These are phyloP conservation scores for Phrynosoma blainvillii DNA, from an alignment of 2,113 vertebrate species.

Conservation along the genomic window DNA sequence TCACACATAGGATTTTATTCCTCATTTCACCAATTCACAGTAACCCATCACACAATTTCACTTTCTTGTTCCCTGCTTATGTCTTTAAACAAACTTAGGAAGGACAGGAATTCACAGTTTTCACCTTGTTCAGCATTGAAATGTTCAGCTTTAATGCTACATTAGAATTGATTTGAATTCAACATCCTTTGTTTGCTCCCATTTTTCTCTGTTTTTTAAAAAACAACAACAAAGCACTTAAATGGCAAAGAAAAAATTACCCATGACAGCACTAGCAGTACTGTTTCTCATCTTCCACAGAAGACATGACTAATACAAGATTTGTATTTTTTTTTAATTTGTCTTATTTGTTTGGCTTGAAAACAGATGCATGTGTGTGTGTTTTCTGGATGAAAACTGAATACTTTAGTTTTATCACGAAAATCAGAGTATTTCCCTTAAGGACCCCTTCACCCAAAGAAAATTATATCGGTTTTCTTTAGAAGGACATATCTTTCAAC, in stretches of 20 bases:
- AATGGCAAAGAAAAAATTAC: slow-evolving; percentile 64
- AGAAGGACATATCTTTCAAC: neutral
- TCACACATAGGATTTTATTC: neutral
- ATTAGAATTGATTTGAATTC: slow-evolving; percentile 56
- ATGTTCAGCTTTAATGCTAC: slow-evolving; percentile 50
- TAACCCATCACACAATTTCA: neutral
- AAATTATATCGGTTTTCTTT: slow-evolving; percentile 2
- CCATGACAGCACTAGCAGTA: slow-evolving; percentile 60
- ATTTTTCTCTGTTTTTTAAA: slow-evolving; percentile 18
- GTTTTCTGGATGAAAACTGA: neutral
- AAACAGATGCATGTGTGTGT: slow-evolving; percentile 26
- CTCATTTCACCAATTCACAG: neutral
- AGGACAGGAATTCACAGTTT: slow-evolving; percentile 9
- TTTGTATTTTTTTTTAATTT: slow-evolving; percentile 45
- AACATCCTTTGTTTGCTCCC: slow-evolving; percentile 50
- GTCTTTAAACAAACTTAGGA: neutral
- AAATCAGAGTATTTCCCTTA: neutral
- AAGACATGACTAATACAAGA: slow-evolving; percentile 46
- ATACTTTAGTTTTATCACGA: slow-evolving; percentile 6
- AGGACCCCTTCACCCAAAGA: fast-evolving
- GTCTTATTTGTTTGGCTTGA: slow-evolving; percentile 39
- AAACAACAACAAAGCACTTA: slow-evolving; percentile 52
- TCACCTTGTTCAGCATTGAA: slow-evolving; percentile 43
- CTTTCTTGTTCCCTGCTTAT: neutral
- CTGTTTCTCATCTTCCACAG: slow-evolving; percentile 35